These are phyloP conservation scores for Lycophotia porphyrea DNA, from an alignment of 2,888 invertebrate species.

Conservation along the genomic window DNA sequence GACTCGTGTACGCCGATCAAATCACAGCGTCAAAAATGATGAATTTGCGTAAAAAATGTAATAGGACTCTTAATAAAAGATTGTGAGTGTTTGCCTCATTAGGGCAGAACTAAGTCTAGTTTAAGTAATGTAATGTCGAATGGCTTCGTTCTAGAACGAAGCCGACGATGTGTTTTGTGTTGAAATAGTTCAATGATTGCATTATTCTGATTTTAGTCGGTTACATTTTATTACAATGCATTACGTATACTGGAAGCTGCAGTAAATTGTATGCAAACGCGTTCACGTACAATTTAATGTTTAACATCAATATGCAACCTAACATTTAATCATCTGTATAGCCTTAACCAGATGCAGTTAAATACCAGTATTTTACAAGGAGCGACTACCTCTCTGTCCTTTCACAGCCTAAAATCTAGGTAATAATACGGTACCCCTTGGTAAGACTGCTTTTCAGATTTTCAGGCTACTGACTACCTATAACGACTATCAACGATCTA, in stretches of 20 bases:
- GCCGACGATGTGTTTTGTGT: constrained; percentile 15
- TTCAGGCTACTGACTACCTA: background rate
- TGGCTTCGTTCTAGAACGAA: background rate
- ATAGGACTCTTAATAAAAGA: too few species aligned
- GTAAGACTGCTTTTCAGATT: background rate
- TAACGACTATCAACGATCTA: background rate
- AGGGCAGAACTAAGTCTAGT: background rate
- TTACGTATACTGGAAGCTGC: constrained; percentile 27
- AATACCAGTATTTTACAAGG: background rate
- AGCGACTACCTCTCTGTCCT: background rate
- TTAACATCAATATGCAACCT: constrained; percentile 16
- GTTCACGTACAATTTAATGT: constrained; percentile 17
- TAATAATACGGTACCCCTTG: background rate
- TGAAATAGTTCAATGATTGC: background rate
- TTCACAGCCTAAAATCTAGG: background rate
- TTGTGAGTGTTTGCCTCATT: background rate
- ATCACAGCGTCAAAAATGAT: too few species aligned
- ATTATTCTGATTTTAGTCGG: constrained; percentile 33
- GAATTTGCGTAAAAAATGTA: too few species aligned
- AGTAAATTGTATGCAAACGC: constrained; percentile 39
- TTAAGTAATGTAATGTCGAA: constrained; percentile 2
- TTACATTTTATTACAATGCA: constrained; percentile 36
- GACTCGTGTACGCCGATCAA: too few species aligned
- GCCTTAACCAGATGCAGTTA: background rate
- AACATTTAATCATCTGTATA: background rate